Evolutionary conservation across 2,888 invertebrate genomes (phyloP).

Genomic region (Polyommatus iphigenia): DNA sequence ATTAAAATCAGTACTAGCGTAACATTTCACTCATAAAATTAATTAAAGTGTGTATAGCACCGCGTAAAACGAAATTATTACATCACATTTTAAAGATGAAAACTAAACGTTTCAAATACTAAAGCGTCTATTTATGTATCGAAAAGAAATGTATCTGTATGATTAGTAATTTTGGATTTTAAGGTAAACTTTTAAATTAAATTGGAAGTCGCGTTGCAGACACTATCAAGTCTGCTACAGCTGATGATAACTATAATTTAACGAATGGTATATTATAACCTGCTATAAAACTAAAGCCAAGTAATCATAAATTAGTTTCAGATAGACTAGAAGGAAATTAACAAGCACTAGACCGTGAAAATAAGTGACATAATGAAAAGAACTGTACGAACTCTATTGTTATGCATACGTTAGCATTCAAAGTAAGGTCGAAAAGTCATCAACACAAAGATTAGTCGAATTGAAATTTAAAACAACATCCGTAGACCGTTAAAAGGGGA

Average conservation of each 20-base stretch:
- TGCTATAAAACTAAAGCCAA: background rate
- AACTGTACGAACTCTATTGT: conserved; percentile 1
- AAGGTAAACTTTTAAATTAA: too few species aligned
- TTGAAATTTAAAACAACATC: background rate
- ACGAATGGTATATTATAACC: too few species aligned
- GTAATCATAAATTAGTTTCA: background rate
- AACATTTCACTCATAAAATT: background rate
- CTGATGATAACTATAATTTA: background rate
- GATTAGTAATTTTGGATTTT: too few species aligned
- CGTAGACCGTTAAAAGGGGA: background rate
- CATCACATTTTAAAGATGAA: background rate
- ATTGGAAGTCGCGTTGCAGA: too few species aligned
- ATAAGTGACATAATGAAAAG: conserved; percentile 2
- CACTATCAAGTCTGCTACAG: background rate
- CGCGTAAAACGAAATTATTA: background rate
- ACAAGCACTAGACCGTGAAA: conserved; percentile 14
- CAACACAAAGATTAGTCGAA: conserved; percentile 14
- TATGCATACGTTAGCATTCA: conserved; percentile 12
- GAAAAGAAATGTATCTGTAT: too few species aligned
- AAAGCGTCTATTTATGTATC: too few species aligned
- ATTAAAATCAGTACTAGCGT: background rate
- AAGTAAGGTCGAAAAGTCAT: conserved; percentile 4
- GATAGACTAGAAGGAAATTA: background rate
- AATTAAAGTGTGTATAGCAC: background rate
- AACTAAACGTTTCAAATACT: background rate